Percentiles rank a stretch among this genome's conserved stretches.
Conservation (phyloP, 1,140 invertebrate species). For the Fopius arisanus region DNA sequence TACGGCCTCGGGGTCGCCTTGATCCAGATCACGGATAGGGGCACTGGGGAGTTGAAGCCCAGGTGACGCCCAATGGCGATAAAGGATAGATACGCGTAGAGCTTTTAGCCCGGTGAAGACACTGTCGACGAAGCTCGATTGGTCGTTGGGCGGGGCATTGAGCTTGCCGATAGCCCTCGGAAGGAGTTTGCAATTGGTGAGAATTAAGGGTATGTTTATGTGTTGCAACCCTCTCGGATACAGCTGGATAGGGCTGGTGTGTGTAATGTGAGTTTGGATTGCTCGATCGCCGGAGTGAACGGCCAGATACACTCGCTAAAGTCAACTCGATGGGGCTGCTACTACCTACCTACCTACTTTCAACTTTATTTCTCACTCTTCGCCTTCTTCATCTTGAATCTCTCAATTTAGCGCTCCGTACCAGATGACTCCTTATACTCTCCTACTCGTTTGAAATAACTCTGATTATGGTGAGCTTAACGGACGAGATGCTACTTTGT, state of each 20-base stretch:
- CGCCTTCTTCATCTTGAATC: background rate
- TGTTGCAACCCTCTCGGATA: conserved; percentile 30
- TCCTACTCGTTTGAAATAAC: too few relatives aligned
- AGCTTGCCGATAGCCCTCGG: conserved; percentile 26
- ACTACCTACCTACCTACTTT: background rate
- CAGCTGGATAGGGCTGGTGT: conserved; percentile 23
- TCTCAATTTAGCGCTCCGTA: background rate
- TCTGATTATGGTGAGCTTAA: too few relatives aligned
- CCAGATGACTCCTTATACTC: too few relatives aligned
- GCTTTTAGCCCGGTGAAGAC: conserved; percentile 18
- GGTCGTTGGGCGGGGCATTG: conserved; percentile 53
- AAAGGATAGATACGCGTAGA: background rate
- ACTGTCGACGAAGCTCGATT: conserved; percentile 42
- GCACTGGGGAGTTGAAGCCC: background rate
- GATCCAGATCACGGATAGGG: conserved; percentile 32
- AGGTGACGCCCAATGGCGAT: background rate
- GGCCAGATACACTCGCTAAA: conserved; percentile 38
- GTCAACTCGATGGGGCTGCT: conserved; percentile 37
- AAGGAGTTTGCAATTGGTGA: conserved; percentile 36
- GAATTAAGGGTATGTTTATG: background rate
- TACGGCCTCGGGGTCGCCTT: conserved; percentile 23
- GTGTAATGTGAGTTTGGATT: conserved; percentile 22
- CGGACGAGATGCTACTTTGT: too few relatives aligned
- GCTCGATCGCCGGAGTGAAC: conserved; percentile 16
- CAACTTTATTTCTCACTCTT: background rate